phyloP scores from a whole-genome alignment of 2,888 invertebrate genomes.

The Griposia aprilina region DNA sequence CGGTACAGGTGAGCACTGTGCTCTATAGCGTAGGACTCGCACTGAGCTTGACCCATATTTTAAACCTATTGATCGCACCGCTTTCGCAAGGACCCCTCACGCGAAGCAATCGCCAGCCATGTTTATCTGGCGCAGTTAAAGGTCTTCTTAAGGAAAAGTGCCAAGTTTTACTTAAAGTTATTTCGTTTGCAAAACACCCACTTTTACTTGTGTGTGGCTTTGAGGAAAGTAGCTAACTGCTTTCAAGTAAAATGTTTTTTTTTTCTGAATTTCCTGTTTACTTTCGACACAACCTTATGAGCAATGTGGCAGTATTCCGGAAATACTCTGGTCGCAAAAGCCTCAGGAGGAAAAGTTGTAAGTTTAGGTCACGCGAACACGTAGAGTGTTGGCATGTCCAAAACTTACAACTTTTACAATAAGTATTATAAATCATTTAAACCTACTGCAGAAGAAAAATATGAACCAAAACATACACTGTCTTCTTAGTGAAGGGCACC shows the following conservation, averaged over 20 bases:
- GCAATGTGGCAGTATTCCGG: neutral
- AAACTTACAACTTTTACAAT: slow-evolving; percentile 2
- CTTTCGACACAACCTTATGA: neutral
- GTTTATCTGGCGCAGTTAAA: slow-evolving; percentile 57
- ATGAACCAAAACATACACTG: neutral
- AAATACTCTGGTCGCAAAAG: neutral
- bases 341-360: neutral
- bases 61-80: slow-evolving; percentile 78
- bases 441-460: neutral
- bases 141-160: slow-evolving; percentile 46
- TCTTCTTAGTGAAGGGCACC: neutral
- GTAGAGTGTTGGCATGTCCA: neutral
- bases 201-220: slow-evolving; percentile 6
- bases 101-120: slow-evolving; percentile 61
- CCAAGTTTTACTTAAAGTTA: slow-evolving; percentile 29
- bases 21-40: slow-evolving; percentile 61
- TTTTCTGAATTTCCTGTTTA: slow-evolving; percentile 10
- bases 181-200: slow-evolving; percentile 18
- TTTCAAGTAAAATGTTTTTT: neutral
- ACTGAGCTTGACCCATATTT: slow-evolving; percentile 83
- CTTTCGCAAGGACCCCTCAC: slow-evolving; percentile 62
- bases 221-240: neutral
- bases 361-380: neutral
- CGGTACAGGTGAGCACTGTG: slow-evolving; percentile 52
- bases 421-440: neutral